These are phyloP conservation scores for Calidris pugnax DNA, from an alignment of 2,113 vertebrate genomes.

Conservation along the genomic window DNA sequence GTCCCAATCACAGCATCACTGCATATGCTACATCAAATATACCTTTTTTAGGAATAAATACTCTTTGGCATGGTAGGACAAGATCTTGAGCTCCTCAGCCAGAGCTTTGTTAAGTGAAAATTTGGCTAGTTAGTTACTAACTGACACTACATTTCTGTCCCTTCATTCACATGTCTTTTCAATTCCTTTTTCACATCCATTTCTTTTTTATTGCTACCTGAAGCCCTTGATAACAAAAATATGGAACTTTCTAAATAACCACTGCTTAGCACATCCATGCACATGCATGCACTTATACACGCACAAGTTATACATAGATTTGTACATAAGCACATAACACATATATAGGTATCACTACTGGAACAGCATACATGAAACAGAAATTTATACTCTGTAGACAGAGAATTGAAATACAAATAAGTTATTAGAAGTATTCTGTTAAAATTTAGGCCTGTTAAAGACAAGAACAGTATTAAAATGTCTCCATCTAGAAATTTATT, in stretches of 20 bases:
- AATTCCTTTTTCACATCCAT: background rate
- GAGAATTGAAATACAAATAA: background rate
- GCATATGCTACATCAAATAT: background rate
- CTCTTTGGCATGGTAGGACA: background rate
- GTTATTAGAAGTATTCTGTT: background rate
- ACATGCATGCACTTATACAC: background rate
- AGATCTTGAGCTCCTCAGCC: background rate
- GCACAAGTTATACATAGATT: background rate
- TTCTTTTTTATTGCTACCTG: background rate
- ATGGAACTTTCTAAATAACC: background rate
- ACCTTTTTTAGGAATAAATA: conserved; percentile 5
- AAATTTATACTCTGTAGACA: background rate
- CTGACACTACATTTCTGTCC: background rate
- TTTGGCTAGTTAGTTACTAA: background rate
- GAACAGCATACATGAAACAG: background rate
- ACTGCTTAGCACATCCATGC: background rate
- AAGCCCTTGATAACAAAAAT: background rate
- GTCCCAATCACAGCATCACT: background rate
- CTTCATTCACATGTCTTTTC: background rate
- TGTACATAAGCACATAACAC: background rate
- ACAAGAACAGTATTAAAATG: background rate
- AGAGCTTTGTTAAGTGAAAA: background rate
- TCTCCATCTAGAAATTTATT: background rate
- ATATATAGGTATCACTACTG: background rate
- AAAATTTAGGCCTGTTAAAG: background rate